Evolutionary conservation across 37 sponge, comb jelly and placozoan genomes (phyloP), one percentile per base, ranked within the genome.

Genomic region (Chondrosia reniformis): DNA sequence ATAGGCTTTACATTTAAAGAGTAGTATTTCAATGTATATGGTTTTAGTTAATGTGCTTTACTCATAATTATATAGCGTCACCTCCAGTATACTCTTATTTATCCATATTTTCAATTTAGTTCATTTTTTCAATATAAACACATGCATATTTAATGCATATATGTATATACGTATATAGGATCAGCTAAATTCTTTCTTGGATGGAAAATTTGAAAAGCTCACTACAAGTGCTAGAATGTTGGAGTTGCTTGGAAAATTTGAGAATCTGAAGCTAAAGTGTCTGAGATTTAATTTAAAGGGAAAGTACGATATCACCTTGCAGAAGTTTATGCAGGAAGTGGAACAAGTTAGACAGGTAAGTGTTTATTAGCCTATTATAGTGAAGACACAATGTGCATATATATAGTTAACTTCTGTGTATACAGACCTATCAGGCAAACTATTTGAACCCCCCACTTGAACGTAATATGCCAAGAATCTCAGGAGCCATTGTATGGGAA

Each of bases 401-500:
- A 49, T 15, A 49, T 49, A 49, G 15, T 12, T 49, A 49, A 28
- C 27, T 56, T n/a, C n/a, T n/a, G n/a, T n/a, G n/a, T n/a, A 19
- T 80, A 21, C 64, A 91, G 89, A 45, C 67, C 0, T 89, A 90
- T 64, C 57, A 81, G 27, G 73, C 84, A 21, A 45, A 81, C 28
- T 41, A 77, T 43, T 7, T 45, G 44, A 46, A 42, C 38, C 97
- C 97, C 30, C 94, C 94, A 28, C 45, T 96, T 21, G 91, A 61
- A 0, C 30, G 79, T 24, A 87, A 89, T 76, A 87, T 92, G 91
- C 97, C 97, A 32, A 88, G 91, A 4, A 27, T 93, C 10, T 72
- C 84, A 56, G 96, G 96, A 0, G 95, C 83, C 75, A 89, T 96
- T 10, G 27, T 44, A 34, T 96, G 97, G 97, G 65, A 83, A 0